phyloP scores from a whole-genome alignment of 1,140 invertebrate genomes.

The Adelges cooleyi region DNA sequence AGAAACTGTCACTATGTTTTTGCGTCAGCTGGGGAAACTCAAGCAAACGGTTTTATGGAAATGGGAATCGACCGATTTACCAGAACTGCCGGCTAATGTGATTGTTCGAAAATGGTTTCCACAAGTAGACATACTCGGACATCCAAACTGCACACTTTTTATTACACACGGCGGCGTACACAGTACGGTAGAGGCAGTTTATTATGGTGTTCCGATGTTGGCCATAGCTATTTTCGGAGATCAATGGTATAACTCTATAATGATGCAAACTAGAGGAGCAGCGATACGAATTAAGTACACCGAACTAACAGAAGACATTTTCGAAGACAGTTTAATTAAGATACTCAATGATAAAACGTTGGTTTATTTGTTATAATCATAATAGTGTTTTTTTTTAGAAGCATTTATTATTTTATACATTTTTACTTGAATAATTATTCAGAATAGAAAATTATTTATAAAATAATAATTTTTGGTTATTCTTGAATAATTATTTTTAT shows the following conservation, averaged over 20 bases:
- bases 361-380: background rate
- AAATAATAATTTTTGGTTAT: background rate
- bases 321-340: background rate
- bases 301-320: slow-evolving; percentile 1
- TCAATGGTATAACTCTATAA: slow-evolving; percentile 67
- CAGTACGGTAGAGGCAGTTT: slow-evolving; percentile 69
- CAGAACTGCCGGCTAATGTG: slow-evolving; percentile 36
- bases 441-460: background rate
- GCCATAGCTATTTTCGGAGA: slow-evolving; percentile 65
- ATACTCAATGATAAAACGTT: slow-evolving; percentile 24
- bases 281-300: slow-evolving; percentile 1
- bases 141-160: slow-evolving; percentile 60
- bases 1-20: slow-evolving; percentile 38
- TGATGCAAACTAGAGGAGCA: slow-evolving; percentile 35
- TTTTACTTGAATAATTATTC: no score
- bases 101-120: slow-evolving; percentile 38
- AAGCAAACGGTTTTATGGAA: slow-evolving; percentile 45
- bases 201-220: slow-evolving; percentile 64
- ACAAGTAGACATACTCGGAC: slow-evolving; percentile 40
- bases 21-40: slow-evolving; percentile 40
- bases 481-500: background rate
- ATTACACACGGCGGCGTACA: slow-evolving; percentile 70
- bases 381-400: background rate
- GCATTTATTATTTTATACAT: background rate
- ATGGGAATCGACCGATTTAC: slow-evolving; percentile 36